Evolutionary conservation across 2,888 invertebrate genomes (phyloP).

Genomic region (Pharmacophagus antenor): DNA sequence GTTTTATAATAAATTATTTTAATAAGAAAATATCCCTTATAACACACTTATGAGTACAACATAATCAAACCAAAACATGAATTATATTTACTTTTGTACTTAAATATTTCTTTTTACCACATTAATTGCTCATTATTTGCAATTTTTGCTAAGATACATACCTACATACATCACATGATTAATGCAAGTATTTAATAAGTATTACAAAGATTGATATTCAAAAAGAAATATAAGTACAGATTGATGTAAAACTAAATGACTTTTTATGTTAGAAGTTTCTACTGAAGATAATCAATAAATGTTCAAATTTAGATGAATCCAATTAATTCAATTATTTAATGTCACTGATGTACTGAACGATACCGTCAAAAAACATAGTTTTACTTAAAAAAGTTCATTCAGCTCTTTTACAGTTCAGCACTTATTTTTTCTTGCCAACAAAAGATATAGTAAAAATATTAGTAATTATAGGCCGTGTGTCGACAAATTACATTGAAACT

Average conservation of each 20-base stretch:
- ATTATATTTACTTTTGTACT: conserved; percentile 1
- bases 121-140: not conserved
- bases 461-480: not conserved
- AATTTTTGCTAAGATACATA: conserved; percentile 6
- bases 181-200: conserved; percentile 26
- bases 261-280: too few species aligned
- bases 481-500: conserved; percentile 10
- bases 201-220: not conserved
- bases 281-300: too few species aligned
- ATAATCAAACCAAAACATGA: conserved; percentile 1
- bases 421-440: conserved; percentile 22
- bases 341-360: not conserved
- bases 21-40: not conserved
- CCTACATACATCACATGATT: conserved; percentile 19
- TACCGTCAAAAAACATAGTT: not conserved
- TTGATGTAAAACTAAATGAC: not conserved
- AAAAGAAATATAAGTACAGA: not conserved
- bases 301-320: not conserved
- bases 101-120: conserved; percentile 1
- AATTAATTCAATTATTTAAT: conserved; percentile 1
- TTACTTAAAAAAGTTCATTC: too few species aligned
- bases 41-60: conserved; percentile 11
- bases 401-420: conserved; percentile 18
- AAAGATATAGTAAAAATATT: conserved; percentile 7
- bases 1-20: conserved; percentile 7